These are phyloP conservation scores for Acronicta alni DNA, from an alignment of 2,888 invertebrate genomes.

Conservation along the genomic window DNA sequence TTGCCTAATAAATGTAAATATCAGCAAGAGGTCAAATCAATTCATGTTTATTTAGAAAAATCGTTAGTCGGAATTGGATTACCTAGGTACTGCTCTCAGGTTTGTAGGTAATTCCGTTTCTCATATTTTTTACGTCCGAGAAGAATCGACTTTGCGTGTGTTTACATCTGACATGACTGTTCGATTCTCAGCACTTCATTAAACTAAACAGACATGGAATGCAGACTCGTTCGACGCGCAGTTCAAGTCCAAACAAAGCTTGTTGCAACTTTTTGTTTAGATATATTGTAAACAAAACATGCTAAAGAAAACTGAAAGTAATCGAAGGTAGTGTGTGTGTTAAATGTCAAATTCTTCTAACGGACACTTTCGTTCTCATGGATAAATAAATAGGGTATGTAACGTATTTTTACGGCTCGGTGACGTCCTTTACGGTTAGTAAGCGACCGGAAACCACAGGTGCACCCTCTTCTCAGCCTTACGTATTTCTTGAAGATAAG, in stretches of 20 bases:
- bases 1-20: conserved; percentile 45
- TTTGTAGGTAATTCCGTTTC: conserved; percentile 53
- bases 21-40: neutral
- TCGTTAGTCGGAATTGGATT: conserved; percentile 30
- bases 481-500: conserved; percentile 33
- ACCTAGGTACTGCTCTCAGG: conserved; percentile 12
- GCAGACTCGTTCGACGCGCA: conserved; percentile 32
- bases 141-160: conserved; percentile 65
- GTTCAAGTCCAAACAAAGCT: conserved; percentile 40
- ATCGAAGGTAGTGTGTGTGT: conserved; percentile 22
- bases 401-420: conserved; percentile 85
- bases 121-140: conserved; percentile 58
- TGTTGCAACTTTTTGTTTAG: conserved; percentile 39
- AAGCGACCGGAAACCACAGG: conserved; percentile 75
- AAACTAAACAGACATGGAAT: conserved; percentile 48
- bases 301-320: conserved; percentile 32
- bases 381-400: conserved; percentile 57
- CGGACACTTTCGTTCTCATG: conserved; percentile 48
- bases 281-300: conserved; percentile 35
- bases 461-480: conserved; percentile 55
- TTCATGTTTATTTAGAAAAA: neutral
- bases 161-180: conserved; percentile 69
- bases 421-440: conserved; percentile 75
- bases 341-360: conserved; percentile 40
- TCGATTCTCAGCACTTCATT: conserved; percentile 29